phyloP scores from a whole-genome alignment of 2,888 invertebrate species.

The Syrista parreyssii region DNA sequence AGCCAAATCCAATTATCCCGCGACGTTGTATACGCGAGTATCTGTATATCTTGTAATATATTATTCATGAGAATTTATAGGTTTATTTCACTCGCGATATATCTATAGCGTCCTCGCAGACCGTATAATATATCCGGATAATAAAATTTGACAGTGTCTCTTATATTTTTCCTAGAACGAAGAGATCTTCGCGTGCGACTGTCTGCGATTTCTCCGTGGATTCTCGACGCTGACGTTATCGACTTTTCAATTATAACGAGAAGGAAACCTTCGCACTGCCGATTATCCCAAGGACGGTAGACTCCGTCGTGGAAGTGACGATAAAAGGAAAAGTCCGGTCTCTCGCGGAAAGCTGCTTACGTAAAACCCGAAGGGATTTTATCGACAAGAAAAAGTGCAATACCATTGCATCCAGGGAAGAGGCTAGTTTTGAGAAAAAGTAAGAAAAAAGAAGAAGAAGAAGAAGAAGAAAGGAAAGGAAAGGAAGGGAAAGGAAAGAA shows the following conservation, averaged over 20 bases:
- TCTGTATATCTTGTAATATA: background rate
- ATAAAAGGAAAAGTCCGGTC: constrained; percentile 30
- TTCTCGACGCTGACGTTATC: background rate
- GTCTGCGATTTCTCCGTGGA: background rate
- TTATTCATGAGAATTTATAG: background rate
- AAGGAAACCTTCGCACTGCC: background rate
- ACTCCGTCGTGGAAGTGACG: background rate
- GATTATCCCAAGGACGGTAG: background rate
- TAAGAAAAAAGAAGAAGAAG: background rate
- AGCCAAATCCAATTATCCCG: background rate
- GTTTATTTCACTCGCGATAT: background rate
- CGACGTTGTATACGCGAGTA: background rate
- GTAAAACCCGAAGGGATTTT: constrained; percentile 29
- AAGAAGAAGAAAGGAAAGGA: too few relatives aligned
- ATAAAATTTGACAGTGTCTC: background rate
- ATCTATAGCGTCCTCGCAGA: background rate
- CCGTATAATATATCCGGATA: background rate
- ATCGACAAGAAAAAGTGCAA: background rate
- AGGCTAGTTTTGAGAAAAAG: background rate
- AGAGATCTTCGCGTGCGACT: background rate
- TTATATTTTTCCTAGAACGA: background rate
- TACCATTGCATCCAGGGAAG: background rate
- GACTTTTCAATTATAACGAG: background rate
- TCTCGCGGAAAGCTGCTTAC: constrained; percentile 37
- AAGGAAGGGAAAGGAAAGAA: background rate